These are phyloP conservation scores for Apteryx mantelli DNA, from an alignment of 2,113 vertebrate species.

Conservation along the genomic window DNA sequence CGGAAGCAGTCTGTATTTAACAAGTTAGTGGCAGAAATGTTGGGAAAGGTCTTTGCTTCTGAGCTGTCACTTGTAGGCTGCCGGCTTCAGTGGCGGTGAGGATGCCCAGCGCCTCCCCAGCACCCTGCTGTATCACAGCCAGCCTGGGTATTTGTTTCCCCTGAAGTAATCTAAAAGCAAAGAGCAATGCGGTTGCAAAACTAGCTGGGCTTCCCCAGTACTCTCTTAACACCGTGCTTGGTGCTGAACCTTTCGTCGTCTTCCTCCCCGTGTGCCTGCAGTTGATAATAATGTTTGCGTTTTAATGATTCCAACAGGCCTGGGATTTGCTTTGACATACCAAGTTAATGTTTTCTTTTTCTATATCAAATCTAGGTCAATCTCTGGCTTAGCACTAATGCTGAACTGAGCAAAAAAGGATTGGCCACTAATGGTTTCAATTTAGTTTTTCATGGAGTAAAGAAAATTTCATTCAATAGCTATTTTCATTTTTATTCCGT, in stretches of 20 bases:
- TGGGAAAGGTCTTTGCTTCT: not conserved
- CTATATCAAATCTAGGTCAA: conserved; percentile 63
- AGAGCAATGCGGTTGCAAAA: not conserved
- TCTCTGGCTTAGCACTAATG: conserved; percentile 61
- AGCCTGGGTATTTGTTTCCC: not conserved
- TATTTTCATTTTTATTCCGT: conserved; percentile 60
- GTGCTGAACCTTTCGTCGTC: not conserved
- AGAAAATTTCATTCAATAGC: conserved; percentile 53
- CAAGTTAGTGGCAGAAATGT: not conserved
- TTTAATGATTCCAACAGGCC: conserved; percentile 49
- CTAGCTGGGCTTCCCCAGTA: not conserved
- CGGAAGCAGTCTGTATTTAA: not conserved
- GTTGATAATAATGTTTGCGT: conserved; percentile 62
- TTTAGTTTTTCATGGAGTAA: conserved; percentile 54
- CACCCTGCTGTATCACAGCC: not conserved
- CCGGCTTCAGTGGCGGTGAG: accelerated
- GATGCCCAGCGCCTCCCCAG: not conserved
- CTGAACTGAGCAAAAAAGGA: conserved; percentile 45
- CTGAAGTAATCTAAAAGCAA: not conserved
- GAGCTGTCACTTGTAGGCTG: not conserved
- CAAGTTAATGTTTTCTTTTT: conserved; percentile 61
- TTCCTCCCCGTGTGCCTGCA: conserved; percentile 44
- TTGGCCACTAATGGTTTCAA: conserved; percentile 67
- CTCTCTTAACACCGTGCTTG: not conserved
- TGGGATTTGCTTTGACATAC: conserved; percentile 61